Evolutionary conservation across 2,888 invertebrate genomes (phyloP).

Genomic region (Anthophora plumipes): DNA sequence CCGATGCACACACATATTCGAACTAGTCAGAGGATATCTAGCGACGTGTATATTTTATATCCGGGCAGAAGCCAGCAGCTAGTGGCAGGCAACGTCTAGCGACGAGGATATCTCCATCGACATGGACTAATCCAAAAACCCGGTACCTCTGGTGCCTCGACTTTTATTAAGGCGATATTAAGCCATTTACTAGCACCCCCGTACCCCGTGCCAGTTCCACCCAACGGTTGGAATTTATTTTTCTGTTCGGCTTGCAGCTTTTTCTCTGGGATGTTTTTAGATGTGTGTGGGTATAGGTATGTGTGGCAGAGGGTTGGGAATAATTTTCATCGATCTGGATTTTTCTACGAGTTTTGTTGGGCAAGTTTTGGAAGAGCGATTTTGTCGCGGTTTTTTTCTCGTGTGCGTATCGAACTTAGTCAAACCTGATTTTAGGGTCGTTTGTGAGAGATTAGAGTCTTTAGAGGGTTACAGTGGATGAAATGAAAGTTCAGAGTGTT

Average conservation of each 20-base stretch:
- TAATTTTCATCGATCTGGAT: too few relatives aligned
- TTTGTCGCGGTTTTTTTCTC: too few relatives aligned
- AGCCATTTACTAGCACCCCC: too few relatives aligned
- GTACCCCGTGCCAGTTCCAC: constrained; percentile 7
- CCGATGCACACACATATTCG: constrained; percentile 51
- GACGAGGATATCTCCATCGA: constrained; percentile 48
- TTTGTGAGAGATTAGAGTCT: too few relatives aligned
- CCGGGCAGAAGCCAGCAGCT: constrained; percentile 30
- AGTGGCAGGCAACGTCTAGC: constrained; percentile 37
- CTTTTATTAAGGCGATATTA: constrained; percentile 58
- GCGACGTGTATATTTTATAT: constrained; percentile 74
- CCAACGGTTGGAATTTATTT: not conserved
- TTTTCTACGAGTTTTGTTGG: too few relatives aligned
- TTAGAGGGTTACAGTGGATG: too few relatives aligned
- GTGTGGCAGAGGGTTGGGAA: too few relatives aligned
- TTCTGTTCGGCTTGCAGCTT: not conserved
- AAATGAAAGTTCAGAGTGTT: too few relatives aligned
- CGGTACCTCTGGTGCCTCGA: constrained; percentile 20
- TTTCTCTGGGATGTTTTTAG: not conserved
- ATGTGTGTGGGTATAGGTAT: not conserved
- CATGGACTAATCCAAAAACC: constrained; percentile 67
- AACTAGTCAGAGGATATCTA: constrained; percentile 69
- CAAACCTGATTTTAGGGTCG: too few relatives aligned
- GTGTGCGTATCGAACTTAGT: too few relatives aligned
- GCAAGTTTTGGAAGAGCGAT: too few relatives aligned